Evolutionary conservation across 2,888 invertebrate genomes (phyloP).

Genomic region (Chorisops tibialis): DNA sequence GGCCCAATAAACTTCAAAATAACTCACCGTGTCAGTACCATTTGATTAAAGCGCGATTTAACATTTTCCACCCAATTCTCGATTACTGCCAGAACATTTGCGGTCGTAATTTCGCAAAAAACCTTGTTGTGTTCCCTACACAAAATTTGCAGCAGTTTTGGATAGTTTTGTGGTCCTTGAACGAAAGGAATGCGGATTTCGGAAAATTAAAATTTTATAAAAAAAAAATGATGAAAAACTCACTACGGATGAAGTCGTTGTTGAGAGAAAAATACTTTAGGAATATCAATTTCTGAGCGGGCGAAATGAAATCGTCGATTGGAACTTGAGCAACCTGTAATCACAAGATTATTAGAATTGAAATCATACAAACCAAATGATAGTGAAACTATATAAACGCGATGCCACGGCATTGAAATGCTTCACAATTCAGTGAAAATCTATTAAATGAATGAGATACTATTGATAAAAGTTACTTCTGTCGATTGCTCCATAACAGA

Average conservation of each 20-base stretch:
- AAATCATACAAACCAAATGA: too few species aligned
- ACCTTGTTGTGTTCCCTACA: constrained; percentile 21
- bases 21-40: constrained; percentile 11
- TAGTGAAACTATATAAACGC: too few species aligned
- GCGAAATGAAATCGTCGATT: constrained; percentile 17
- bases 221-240: background rate
- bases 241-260: constrained; percentile 26
- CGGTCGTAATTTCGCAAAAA: constrained; percentile 5
- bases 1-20: too few species aligned
- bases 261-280: constrained; percentile 29
- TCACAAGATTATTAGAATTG: too few species aligned
- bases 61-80: constrained; percentile 23
- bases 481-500: too few species aligned
- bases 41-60: constrained; percentile 13
- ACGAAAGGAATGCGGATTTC: background rate
- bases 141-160: constrained; percentile 24
- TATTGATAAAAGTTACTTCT: too few species aligned
- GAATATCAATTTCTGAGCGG: constrained; percentile 26
- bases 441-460: too few species aligned
- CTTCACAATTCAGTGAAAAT: too few species aligned
- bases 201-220: background rate
- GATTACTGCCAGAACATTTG: constrained; percentile 25
- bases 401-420: too few species aligned
- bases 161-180: constrained; percentile 25
- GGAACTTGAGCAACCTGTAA: background rate